These are phyloP conservation scores for Origma solitaria DNA, from an alignment of 2,113 vertebrate genomes.

Conservation along the genomic window DNA sequence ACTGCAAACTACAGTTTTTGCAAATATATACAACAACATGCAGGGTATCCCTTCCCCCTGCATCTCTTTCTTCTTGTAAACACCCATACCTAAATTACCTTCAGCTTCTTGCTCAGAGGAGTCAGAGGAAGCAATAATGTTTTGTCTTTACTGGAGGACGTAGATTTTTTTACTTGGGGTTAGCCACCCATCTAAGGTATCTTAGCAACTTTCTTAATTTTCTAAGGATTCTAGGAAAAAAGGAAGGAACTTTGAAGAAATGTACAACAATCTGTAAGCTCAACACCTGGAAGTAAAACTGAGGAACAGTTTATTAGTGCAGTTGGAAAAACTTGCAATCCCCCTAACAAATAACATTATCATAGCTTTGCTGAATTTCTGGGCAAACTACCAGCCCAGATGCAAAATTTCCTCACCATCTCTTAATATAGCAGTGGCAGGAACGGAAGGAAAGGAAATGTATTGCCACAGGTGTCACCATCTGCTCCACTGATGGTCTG, in stretches of 20 bases:
- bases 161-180: background rate
- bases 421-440: background rate
- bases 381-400: constrained; percentile 31
- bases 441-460: background rate
- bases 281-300: background rate
- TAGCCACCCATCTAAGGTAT: background rate
- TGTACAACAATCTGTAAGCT: background rate
- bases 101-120: background rate
- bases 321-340: background rate
- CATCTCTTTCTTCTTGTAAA: background rate
- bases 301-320: background rate
- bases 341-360: constrained; percentile 14
- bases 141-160: background rate
- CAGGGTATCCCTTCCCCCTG: background rate
- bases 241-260: background rate
- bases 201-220: background rate
- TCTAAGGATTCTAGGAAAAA: background rate
- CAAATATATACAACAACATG: background rate
- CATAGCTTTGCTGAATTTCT: background rate
- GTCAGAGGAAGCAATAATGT: background rate
- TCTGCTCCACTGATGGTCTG: background rate
- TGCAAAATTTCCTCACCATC: background rate
- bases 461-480: constrained; percentile 42
- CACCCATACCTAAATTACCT: background rate
- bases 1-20: background rate